Evolutionary conservation across 2,797 vertebrate genomes (phyloP), one percentile per base, ranked within the genome.

Genomic region (Neomorphus geoffroyi): DNA sequence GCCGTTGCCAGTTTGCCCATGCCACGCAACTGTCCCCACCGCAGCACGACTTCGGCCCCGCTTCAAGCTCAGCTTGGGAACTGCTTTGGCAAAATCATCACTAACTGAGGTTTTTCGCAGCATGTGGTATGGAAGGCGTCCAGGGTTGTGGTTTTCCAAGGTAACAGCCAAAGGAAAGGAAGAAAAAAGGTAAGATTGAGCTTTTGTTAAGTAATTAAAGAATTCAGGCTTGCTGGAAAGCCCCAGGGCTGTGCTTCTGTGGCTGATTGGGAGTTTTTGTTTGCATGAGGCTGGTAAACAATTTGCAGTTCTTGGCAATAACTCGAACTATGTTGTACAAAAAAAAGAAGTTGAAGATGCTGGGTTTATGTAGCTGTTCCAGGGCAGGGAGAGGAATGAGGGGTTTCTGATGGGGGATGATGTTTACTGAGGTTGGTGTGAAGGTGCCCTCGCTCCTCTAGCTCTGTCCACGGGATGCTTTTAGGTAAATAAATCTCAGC

Each of bases 161-260:
- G 85, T 88, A 94, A 41, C 50, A 83, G 64, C 37, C 4, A 5
- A 90, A 56, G 51, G n/a, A 83, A 90, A 24, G 27, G 45, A 5
- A 7, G 13, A 3, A 7, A 43, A 30, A 58, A 81, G 79, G 69
- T 62, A 78, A 93, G 80, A 4, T 13, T 23, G 80, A 88, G 90
- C 43, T 88, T 94, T 93, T 91, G 88, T 96, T 90, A 92, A 94
- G 92, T 95, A 94, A 96, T 96, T 94, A 95, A 96, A 92, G 95
- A 90, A 94, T 81, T 88, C 61, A 18, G 46, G 50, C 79, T 93
- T 65, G n/a, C 80, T 94, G 86, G 83, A 93, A 92, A 89, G 91
- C 92, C 95, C 93, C 75, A 80, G 84, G 91, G 95, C 90, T 92
- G 78, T 30, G 61, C 72, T 87, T 94, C 78, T 50, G 74, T 10